Conservation (phyloP, 2,888 invertebrate species). For the Plagodis dolabraria region DNA sequence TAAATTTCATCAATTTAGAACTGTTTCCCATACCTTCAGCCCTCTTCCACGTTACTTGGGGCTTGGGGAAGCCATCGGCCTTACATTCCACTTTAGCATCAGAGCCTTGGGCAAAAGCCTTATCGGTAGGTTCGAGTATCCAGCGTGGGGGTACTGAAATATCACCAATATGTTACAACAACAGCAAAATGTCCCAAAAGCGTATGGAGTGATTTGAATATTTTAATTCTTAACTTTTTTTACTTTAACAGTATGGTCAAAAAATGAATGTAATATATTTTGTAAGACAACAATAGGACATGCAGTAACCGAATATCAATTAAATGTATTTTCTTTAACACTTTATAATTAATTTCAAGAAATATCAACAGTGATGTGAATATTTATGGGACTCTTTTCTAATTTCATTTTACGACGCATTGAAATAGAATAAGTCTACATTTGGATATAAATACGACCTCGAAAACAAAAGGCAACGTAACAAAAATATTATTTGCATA, state of each 20-base stretch:
- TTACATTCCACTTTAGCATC: conserved; percentile 98
- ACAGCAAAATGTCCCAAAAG: conserved; percentile 24
- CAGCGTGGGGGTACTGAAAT: conserved; percentile 97
- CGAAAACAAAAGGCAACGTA: not conserved
- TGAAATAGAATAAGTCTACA: conserved; percentile 9
- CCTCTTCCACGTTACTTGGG: conserved; percentile 97
- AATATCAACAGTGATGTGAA: not conserved
- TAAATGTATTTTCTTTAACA: conserved; percentile 4
- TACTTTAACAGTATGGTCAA: not conserved
- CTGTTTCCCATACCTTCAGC: conserved; percentile 90
- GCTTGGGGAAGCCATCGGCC: conserved; percentile 97
- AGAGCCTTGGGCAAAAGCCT: conserved; percentile 97
- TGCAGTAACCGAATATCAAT: conserved; percentile 2
- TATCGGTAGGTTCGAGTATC: conserved; percentile 97
- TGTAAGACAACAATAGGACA: too few relatives aligned
- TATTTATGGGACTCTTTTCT: conserved; percentile 2
- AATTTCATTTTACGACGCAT: conserved; percentile 1
- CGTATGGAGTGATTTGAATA: not conserved
- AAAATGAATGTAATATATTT: too few relatives aligned
- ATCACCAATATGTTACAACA: conserved; percentile 48
- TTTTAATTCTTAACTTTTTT: too few relatives aligned
- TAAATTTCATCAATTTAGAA: not conserved
- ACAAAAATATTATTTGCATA: too few relatives aligned
- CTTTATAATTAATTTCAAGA: not conserved
- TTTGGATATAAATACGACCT: not conserved